Percentiles rank a stretch among this genome's conserved stretches.
These are phyloP conservation scores for Calvadosia cruxmelitensis DNA, from an alignment of 30 jellyfish, hydroid and myxozoan genomes.

Conservation along the genomic window DNA sequence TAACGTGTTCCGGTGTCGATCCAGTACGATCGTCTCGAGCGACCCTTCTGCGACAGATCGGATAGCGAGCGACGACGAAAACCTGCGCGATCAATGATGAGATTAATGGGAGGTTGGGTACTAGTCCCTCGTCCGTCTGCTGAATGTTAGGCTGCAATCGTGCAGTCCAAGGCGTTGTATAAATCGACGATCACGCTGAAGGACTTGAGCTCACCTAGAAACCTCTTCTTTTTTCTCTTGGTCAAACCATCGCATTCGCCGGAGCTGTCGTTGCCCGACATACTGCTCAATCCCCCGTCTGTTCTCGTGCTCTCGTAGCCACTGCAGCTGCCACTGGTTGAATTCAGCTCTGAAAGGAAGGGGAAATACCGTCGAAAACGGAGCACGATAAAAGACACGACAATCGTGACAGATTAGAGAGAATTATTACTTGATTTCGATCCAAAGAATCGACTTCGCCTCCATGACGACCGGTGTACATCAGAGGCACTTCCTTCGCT, in stretches of 20 bases:
- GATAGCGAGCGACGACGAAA: slow-evolving; percentile 81
- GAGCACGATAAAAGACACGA: no score
- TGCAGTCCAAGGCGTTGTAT: no score
- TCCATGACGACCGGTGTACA: slow-evolving; percentile 45
- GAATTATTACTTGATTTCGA: slow-evolving; percentile 83
- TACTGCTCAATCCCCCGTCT: slow-evolving; percentile 62
- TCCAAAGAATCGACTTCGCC: slow-evolving; percentile 60
- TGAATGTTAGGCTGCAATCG: no score
- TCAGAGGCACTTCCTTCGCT: slow-evolving; percentile 69
- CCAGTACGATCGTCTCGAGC: slow-evolving; percentile 86
- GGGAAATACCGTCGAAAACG: no score
- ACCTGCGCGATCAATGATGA: no score
- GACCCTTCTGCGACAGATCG: slow-evolving; percentile 68
- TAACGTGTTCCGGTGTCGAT: slow-evolving; percentile 43
- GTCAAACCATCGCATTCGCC: slow-evolving; percentile 54
- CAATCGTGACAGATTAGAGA: no score
- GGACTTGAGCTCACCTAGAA: slow-evolving; percentile 69
- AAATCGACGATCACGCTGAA: no score
- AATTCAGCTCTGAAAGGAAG: background rate
- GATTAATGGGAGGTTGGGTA: no score
- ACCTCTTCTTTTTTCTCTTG: slow-evolving; percentile 40
- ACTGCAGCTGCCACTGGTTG: slow-evolving; percentile 63
- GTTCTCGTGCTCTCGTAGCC: slow-evolving; percentile 94
- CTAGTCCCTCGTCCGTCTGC: no score
- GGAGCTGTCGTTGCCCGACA: slow-evolving; percentile 65